A percentile compares a stretch with the other conserved stretches of the same genome.
Evolutionary conservation across 2,113 vertebrate species (phyloP).

Genomic region (Prochilodus magdalenae): DNA sequence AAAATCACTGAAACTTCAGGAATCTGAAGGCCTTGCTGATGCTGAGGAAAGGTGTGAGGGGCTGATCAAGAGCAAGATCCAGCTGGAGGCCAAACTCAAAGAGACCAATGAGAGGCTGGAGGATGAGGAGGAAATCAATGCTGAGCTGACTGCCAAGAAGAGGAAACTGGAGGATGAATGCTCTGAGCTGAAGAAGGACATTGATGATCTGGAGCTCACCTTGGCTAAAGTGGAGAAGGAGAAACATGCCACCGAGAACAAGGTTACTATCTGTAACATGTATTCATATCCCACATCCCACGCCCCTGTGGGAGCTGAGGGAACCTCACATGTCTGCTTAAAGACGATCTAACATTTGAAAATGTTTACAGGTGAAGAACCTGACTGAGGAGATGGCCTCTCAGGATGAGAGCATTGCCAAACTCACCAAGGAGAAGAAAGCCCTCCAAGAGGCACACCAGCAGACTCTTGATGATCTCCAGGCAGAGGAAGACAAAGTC

Average conservation of each 20-base stretch:
- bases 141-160: not conserved
- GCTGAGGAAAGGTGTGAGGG: constrained; percentile 1
- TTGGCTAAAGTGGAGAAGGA: constrained; percentile 51
- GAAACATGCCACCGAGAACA: constrained; percentile 5
- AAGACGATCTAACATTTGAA: too few species aligned
- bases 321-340: too few species aligned
- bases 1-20: constrained; percentile 50
- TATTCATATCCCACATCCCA: too few species aligned
- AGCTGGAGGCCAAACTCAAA: not conserved
- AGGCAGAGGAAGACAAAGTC: constrained; percentile 70
- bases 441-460: constrained; percentile 62
- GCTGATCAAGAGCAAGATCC: not conserved
- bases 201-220: constrained; percentile 52
- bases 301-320: too few species aligned
- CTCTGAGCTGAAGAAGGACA: constrained; percentile 32
- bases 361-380: not conserved
- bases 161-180: not conserved
- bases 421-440: constrained; percentile 80
- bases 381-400: not conserved
- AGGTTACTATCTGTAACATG: not conserved
- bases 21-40: constrained; percentile 11
- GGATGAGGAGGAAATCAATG: not conserved
- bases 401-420: constrained; percentile 43
- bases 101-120: not conserved
- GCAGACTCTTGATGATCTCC: constrained; percentile 71